Evolutionary conservation across 2,113 vertebrate genomes (phyloP).

Genomic region (Bambusicola thoracicus): DNA sequence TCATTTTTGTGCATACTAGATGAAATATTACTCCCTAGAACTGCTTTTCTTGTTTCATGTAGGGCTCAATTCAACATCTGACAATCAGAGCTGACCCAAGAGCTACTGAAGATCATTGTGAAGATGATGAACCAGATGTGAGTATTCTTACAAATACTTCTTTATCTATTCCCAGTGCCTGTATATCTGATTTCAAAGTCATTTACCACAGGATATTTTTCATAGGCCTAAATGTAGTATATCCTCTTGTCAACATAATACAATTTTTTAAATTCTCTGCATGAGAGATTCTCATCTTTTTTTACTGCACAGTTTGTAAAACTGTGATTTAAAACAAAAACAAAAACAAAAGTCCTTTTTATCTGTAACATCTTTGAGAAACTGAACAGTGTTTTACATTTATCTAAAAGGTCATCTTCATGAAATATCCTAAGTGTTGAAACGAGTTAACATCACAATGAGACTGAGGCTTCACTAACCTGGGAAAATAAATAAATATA

Average conservation of each 20-base stretch:
- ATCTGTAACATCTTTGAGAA: neutral
- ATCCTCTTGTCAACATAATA: neutral
- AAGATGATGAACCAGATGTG: constrained; percentile 92
- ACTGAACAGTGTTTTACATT: neutral
- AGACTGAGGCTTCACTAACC: neutral
- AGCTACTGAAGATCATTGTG: constrained; percentile 87
- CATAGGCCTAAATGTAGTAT: neutral
- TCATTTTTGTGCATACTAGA: neutral
- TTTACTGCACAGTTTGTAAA: neutral
- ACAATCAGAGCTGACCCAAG: constrained; percentile 84
- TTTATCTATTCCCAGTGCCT: neutral
- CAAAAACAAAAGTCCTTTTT: no score
- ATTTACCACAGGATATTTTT: neutral
- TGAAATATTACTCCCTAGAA: neutral
- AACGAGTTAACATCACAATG: neutral
- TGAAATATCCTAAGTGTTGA: neutral
- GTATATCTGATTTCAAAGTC: neutral
- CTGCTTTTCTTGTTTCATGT: neutral
- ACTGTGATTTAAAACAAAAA: neutral
- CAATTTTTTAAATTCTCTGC: neutral
- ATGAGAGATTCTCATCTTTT: fast-evolving
- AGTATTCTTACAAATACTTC: constrained; percentile 61
- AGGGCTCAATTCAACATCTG: constrained; percentile 95
- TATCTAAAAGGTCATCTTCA: neutral
- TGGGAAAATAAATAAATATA: neutral